Base-by-base conservation (phyloP, 2,113 vertebrate genomes). In the Sisor rabdophorus region DNA sequence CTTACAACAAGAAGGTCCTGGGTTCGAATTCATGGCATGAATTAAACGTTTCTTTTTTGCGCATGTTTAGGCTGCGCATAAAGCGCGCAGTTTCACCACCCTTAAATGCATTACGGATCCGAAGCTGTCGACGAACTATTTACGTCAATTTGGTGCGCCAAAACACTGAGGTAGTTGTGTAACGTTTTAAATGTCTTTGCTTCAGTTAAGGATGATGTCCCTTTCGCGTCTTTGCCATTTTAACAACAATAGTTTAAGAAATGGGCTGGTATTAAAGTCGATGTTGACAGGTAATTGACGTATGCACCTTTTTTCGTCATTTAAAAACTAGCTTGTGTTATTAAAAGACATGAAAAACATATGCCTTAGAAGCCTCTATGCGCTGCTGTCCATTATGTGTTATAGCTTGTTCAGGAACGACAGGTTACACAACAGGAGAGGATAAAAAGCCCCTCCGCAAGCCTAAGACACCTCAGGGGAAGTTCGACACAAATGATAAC, bases 401-500 rank as follows among this genome's bases (percentile, higher is more conserved):
- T 80, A 7, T 52, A 91, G 89, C 77, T 20, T 83, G 76, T 71
- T 56, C 81, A 20, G 89, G 90, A 68, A 85, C 83, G 47, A 80
- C 84, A 53, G 89, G 87, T 76, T 89, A 88, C 71, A 85, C 83
- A 36, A 76, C 83, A 40, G 90, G 87, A 80, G 88, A 91, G 56
- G 82, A 85, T 71, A 91, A 91, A 48, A 85, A 91, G 60, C 65
- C 92, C 0, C 87, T 93, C 40, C 95, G 88, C 88, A 97, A 95
- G 84, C 87, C 95, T 0, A 94, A 92, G 85, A 92, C 95, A 20
- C 97, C 97, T 0, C 89, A 93, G 65, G 97, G 97, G 19, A 93
- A 91, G 1, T 93, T 98, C 54, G 97, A 99, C 91, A 86, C 78
- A 12, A 76, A 91, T 0, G 94, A 95, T 16, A 91, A 91, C 13